A percentile compares a stretch with the other conserved stretches of the same genome.
These are phyloP conservation scores for Rhynchomys soricoides DNA, from an alignment of 2,113 vertebrate genomes.

Conservation along the genomic window DNA sequence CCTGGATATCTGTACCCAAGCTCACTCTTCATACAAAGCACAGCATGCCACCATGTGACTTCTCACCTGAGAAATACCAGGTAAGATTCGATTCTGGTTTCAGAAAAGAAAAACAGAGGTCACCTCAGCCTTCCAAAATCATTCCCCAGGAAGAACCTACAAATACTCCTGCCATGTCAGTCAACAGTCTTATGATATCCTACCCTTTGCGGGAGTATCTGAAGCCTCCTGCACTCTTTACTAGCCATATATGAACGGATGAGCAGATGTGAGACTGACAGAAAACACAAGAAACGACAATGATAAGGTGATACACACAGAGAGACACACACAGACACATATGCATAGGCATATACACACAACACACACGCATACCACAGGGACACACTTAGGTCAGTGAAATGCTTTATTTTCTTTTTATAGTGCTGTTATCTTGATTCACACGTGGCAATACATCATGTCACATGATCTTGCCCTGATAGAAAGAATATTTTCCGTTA, in stretches of 20 bases:
- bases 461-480: not conserved
- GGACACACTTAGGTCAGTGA: not conserved
- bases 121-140: not conserved
- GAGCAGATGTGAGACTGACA: not conserved
- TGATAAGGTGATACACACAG: not conserved
- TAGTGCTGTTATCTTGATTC: not conserved
- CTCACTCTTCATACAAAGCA: constrained; percentile 68
- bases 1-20: constrained; percentile 84
- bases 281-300: not conserved
- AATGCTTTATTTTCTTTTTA: not conserved
- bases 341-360: not conserved
- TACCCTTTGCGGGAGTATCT: not conserved
- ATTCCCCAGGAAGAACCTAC: not conserved
- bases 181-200: not conserved
- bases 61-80: constrained; percentile 90
- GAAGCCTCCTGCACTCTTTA: not conserved
- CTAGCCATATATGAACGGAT: not conserved
- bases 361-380: not conserved
- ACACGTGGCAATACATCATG: not conserved
- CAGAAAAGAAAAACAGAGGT: not conserved
- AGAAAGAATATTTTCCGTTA: not conserved
- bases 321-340: too few relatives aligned
- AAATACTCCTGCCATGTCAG: not conserved
- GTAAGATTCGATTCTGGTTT: constrained; percentile 81
- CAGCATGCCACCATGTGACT: constrained; percentile 93